Percentiles rank a stretch among this genome's conserved stretches.
Conservation (phyloP, 64 coral and sea anemone species). For the Pocillopora damicornis region DNA sequence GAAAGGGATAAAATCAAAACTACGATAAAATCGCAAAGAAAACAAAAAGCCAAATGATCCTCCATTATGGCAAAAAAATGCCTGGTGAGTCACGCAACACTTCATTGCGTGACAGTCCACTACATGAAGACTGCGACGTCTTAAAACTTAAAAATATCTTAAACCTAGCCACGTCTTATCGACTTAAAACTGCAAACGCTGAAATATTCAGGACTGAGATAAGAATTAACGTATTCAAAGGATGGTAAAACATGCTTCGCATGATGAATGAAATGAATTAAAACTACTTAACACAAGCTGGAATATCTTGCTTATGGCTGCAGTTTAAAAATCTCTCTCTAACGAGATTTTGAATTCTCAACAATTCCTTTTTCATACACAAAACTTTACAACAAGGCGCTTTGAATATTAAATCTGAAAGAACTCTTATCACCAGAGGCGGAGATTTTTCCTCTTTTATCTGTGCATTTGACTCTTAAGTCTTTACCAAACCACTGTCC, state of each 20-base stretch:
- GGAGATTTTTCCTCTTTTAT: no score
- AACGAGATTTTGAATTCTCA: not conserved
- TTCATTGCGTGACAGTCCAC: not conserved
- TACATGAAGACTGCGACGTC: not conserved
- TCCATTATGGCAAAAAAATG: not conserved
- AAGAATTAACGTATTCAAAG: not conserved
- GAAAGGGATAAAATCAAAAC: not conserved
- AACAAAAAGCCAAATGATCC: not conserved
- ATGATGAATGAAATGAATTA: constrained; percentile 28
- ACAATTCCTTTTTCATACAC: not conserved
- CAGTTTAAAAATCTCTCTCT: not conserved
- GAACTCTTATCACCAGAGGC: not conserved
- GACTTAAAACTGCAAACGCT: not conserved
- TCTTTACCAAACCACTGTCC: not conserved
- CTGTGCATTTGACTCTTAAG: not conserved
- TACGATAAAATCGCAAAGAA: no score
- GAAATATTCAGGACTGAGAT: not conserved
- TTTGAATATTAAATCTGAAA: not conserved
- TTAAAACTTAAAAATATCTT: not conserved
- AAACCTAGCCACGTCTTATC: not conserved
- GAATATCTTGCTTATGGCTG: not conserved
- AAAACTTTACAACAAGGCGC: not conserved
- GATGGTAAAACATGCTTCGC: constrained; percentile 9
- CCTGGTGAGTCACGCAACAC: not conserved
- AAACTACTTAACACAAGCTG: not conserved